Percentiles rank a stretch among this genome's conserved stretches.
These are phyloP conservation scores for Thaleichthys pacificus DNA, from an alignment of 2,797 vertebrate genomes.

Conservation along the genomic window DNA sequence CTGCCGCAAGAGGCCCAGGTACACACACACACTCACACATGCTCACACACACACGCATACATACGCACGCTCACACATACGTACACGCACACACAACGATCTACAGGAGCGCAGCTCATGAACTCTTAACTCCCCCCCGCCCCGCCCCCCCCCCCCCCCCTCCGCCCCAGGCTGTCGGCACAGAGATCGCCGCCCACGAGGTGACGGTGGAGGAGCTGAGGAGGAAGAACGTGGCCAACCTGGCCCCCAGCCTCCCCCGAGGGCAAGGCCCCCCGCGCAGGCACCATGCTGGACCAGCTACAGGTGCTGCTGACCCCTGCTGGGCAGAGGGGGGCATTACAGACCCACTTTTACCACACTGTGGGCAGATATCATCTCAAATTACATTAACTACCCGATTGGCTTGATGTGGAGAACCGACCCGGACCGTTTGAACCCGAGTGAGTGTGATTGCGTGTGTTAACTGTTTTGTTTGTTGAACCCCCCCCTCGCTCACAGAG, in stretches of 20 bases:
- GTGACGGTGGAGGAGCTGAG: conserved; percentile 87
- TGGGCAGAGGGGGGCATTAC: conserved; percentile 29
- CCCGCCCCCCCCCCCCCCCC: not conserved
- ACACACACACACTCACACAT: conserved; percentile 26
- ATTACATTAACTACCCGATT: not conserved
- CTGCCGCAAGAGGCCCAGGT: conserved; percentile 96
- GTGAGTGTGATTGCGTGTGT: not conserved
- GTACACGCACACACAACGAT: not conserved
- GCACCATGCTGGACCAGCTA: conserved; percentile 85
- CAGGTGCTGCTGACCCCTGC: conserved; percentile 81
- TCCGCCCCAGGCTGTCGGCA: conserved; percentile 83
- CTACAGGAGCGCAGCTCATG: not conserved
- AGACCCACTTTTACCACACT: no score
- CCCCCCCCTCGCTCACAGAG: conserved; percentile 71
- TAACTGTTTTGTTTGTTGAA: not conserved
- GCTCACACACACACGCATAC: not conserved
- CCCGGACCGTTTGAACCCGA: not conserved
- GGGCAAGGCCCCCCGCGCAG: conserved; percentile 79
- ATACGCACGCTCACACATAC: not conserved
- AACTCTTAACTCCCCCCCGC: not conserved
- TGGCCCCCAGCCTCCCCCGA: conserved; percentile 76
- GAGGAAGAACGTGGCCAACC: conserved; percentile 77
- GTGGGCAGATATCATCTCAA: no score
- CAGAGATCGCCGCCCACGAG: conserved; percentile 91
- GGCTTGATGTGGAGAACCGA: no score